phyloP scores from a whole-genome alignment of 2,888 invertebrate genomes.

The Spicauda simplicius region DNA sequence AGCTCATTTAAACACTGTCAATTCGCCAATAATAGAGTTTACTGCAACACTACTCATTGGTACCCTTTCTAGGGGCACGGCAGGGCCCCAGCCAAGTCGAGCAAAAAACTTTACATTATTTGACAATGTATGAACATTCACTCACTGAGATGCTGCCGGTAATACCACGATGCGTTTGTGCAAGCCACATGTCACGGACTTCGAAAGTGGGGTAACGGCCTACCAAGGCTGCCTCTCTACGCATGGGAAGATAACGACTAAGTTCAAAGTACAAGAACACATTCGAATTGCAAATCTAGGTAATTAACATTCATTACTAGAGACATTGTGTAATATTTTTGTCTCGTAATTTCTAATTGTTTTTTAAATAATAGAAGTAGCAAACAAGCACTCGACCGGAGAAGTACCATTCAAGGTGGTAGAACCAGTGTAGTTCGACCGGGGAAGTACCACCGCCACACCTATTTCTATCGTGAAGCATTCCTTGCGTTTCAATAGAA shows the following conservation, averaged over 20 bases:
- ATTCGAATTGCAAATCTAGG: conserved; percentile 34
- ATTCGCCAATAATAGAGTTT: neutral
- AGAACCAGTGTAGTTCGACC: no score
- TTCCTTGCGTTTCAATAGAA: no score
- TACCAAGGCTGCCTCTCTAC: conserved; percentile 38
- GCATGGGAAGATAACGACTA: conserved; percentile 43
- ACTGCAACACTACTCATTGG: neutral
- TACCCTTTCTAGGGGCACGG: no score
- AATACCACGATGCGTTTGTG: conserved; percentile 30
- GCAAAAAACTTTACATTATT: no score
- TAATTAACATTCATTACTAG: conserved; percentile 8
- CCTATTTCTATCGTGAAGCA: no score
- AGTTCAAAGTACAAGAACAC: conserved; percentile 37
- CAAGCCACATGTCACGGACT: conserved; percentile 35
- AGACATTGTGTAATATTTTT: neutral
- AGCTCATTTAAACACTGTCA: no score
- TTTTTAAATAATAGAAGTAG: no score
- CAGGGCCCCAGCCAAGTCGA: no score
- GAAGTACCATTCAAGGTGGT: no score
- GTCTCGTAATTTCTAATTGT: neutral
- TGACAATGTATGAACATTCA: conserved; percentile 3
- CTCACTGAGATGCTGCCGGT: neutral
- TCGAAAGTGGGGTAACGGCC: conserved; percentile 41
- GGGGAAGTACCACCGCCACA: no score
- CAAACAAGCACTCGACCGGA: no score